These are phyloP conservation scores for Synanthedon vespiformis DNA, from an alignment of 2,888 invertebrate species.

Conservation along the genomic window DNA sequence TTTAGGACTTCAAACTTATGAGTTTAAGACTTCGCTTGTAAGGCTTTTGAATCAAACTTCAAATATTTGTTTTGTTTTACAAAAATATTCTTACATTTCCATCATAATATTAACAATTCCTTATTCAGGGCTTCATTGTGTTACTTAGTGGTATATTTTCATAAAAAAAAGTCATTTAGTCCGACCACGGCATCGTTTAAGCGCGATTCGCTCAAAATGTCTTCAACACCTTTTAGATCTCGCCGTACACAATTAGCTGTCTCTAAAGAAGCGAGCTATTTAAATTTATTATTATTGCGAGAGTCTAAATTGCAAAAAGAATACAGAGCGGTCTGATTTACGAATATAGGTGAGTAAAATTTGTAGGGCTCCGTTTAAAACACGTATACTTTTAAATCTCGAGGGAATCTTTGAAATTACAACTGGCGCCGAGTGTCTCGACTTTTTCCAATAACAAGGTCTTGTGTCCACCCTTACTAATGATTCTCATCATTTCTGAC, in stretches of 20 bases:
- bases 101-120: no score
- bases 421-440: slow-evolving; percentile 12
- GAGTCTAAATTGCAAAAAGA: neutral
- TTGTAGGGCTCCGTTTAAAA: neutral
- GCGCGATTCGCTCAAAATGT: no score
- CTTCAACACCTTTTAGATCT: neutral
- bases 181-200: no score
- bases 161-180: no score
- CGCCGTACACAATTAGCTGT: neutral
- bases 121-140: no score
- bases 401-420: slow-evolving; percentile 9
- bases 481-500: slow-evolving; percentile 3
- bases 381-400: slow-evolving; percentile 6
- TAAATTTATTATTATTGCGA: neutral
- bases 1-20: no score
- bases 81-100: no score
- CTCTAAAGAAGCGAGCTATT: neutral
- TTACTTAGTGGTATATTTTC: no score
- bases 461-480: slow-evolving; percentile 9
- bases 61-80: no score
- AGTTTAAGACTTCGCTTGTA: no score
- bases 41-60: no score
- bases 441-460: slow-evolving; percentile 19
- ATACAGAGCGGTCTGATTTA: neutral
- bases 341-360: neutral